Conservation (phyloP, 2,113 vertebrate species). For the Spea multiplicata region DNA sequence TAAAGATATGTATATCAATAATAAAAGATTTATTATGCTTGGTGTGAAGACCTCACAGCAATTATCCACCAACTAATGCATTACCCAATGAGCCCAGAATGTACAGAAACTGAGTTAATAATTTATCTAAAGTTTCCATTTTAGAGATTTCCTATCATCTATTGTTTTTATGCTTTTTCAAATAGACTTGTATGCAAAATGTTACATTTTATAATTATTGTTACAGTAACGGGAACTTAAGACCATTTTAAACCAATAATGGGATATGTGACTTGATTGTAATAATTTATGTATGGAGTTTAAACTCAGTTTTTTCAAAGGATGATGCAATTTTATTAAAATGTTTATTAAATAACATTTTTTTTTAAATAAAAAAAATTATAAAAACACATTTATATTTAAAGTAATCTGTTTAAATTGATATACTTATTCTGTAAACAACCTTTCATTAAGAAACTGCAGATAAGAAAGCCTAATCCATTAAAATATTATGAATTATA, state of each 20-base stretch:
- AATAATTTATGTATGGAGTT: no score
- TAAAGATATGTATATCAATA: constrained; percentile 21
- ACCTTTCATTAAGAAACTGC: no score
- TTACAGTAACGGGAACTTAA: background rate
- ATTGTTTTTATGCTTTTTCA: constrained; percentile 15
- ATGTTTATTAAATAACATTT: no score
- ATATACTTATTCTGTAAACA: no score
- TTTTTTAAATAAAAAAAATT: no score
- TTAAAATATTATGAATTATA: no score
- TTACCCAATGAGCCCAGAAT: background rate
- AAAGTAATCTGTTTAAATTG: no score
- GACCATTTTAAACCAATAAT: background rate
- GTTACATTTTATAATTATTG: background rate
- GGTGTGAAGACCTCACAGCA: background rate
- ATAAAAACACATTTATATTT: no score
- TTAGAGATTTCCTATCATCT: background rate
- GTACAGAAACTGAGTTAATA: constrained; percentile 10
- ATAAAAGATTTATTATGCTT: constrained; percentile 6
- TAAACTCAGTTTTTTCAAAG: no score
- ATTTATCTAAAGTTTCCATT: constrained; percentile 37
- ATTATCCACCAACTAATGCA: constrained; percentile 28
- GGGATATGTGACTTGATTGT: no score
- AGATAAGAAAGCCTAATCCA: no score
- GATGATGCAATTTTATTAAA: no score
- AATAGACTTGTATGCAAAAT: background rate